Conservation (phyloP, 2,797 vertebrate genomes). For the Morelia viridis region DNA sequence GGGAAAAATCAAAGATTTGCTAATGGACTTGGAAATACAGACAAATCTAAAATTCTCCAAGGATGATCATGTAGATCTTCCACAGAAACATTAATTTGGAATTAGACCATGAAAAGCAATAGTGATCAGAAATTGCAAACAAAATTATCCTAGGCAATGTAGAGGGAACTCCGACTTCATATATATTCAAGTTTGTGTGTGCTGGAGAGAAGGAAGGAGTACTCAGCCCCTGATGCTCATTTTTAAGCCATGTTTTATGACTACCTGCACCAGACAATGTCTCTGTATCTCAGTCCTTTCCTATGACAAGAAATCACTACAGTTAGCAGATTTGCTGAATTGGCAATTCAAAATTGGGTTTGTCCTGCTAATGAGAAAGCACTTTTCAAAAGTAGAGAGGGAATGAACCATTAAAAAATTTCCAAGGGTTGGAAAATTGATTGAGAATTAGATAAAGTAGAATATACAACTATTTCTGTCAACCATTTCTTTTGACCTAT, state of each 20-base stretch:
- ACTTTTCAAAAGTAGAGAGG: not conserved
- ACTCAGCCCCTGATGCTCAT: not conserved
- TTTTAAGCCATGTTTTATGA: not conserved
- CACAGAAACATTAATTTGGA: not conserved
- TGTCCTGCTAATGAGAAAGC: not conserved
- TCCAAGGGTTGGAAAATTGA: constrained; percentile 13
- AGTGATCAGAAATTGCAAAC: not conserved
- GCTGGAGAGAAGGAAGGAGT: not conserved
- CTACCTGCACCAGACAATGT: not conserved
- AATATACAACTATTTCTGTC: not conserved
- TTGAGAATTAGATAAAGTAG: constrained; percentile 25
- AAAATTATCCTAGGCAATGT: not conserved
- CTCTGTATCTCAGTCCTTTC: not conserved
- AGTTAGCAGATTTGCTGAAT: constrained; percentile 13
- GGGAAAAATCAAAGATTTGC: not conserved
- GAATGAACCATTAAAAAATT: constrained; percentile 26
- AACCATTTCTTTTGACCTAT: not conserved
- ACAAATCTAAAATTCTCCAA: constrained; percentile 3
- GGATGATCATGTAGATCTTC: not conserved
- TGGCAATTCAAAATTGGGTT: constrained; percentile 5
- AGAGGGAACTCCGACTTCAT: not conserved
- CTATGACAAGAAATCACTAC: constrained; percentile 20
- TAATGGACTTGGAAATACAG: not conserved
- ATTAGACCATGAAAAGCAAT: not conserved
- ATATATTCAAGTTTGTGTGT: not conserved